Evolutionary conservation across 2,888 invertebrate species (phyloP), one percentile per base, ranked within the genome.

Genomic region (Mellilla xanthometata): DNA sequence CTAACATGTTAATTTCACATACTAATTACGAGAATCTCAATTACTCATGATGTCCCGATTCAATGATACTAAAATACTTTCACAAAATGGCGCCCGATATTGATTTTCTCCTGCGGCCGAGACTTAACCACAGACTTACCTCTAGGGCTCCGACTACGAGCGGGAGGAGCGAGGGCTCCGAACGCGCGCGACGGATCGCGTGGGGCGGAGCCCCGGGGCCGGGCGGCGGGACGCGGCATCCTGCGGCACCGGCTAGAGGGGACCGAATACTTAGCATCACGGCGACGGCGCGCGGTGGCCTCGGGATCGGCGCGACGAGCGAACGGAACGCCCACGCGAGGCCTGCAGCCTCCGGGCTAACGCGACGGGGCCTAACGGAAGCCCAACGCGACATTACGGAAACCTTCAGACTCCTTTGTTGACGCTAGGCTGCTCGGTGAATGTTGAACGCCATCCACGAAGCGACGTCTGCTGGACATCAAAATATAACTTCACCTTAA

Each of bases 401-500:
- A 46, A 53, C 50, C 56, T 56, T 52, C 54, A 50, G 42, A 45
- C 39, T 56, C 59, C 55, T 56, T 56, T 52, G 56, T 58, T 55
- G 53, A 12, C 11, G 36, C 29, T 8, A 3, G 23, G 27, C 26
- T 12, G 24, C 39, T 36, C 39, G 48, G 48, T 61, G 59, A 53
- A 62, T 65, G 62, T 63, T 52, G 48, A 41, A 48, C 52, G 53
- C 49, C 48, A 58, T 47, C 55, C 55, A 58, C 61, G 63, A 56
- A 52, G 60, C 53, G 62, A 39, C 45, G 66, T 55, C 58, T 65
- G 75, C 78, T 81, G 81, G 41, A 82, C 77, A 81, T 76, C 78
- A 79, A 78, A 75, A 69, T 81, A 80, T 81, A 77, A 79, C 81
- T 86, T 74, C 88, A 87, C 85, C 80, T 84, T 82, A 87, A 77